Evolutionary conservation across 2,888 invertebrate genomes (phyloP), one percentile per base, ranked within the genome.

Genomic region (Sphaerophoria taeniata): DNA sequence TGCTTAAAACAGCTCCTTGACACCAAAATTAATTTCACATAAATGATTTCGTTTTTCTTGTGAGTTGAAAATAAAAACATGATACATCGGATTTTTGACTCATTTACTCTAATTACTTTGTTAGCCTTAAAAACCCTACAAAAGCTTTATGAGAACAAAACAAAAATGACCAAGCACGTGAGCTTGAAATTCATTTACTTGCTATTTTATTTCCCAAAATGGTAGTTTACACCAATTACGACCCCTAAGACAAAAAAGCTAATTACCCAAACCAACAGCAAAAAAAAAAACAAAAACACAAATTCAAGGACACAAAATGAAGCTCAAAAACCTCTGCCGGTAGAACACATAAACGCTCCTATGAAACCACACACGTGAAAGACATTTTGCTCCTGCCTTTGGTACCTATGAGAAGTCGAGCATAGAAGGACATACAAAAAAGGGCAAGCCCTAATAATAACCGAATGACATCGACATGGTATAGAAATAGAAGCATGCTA

Each of bases 201-300:
- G 45, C 24, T 24, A 2, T 39, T 81, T 72, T 47, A 73, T 73
- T 63, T 79, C 79, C 83, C 83, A 74, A 74, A 51, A 79, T 79
- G 56, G 70, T 78, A 78, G 79, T 83, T 83, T 83, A 74, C 65
- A 70, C 71, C 79, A 83, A 71, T 79, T 83, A 83, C 55, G 39
- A 49, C 55, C 74, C 24, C 65, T 70, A 33, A 55, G 47, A 69
- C 69, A 60, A 65, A 49, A 56, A 65, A 72, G 55, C 79, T 79
- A 83, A 83, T 83, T 79, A 78, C 71, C 65, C 71, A 53, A 43
- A 43, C 79, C 69, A 78, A 69, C 69, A 47, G 24, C 24, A 24
- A 24, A 65, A 69, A 60, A 31, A 43, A 24, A 24, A 65, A 69
- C 53, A 31, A 43, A 49, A 69, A 60, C 31, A 53, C 51, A 24